phyloP scores from a whole-genome alignment of 2,113 vertebrate genomes.

The Indicator indicator region DNA sequence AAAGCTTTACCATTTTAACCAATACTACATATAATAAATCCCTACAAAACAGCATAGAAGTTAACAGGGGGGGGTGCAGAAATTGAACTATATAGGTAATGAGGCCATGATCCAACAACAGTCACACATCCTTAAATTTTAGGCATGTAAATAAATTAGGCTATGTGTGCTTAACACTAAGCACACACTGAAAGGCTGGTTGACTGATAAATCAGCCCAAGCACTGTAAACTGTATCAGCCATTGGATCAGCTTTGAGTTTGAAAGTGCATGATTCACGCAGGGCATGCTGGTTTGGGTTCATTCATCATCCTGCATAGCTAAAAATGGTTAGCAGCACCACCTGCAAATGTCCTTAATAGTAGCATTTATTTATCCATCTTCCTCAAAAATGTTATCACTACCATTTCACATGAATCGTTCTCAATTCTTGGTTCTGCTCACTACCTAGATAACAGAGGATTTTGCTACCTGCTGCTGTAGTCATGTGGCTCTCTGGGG shows the following conservation, averaged over 20 bases:
- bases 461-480: neutral
- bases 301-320: neutral
- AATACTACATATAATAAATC: neutral
- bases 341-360: neutral
- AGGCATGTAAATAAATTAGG: neutral
- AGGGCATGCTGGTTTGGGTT: neutral
- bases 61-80: neutral
- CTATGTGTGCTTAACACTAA: neutral
- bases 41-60: accelerated
- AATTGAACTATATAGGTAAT: neutral
- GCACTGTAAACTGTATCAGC: neutral
- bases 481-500: neutral
- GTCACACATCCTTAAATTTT: neutral
- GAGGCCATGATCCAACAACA: neutral
- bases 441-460: no score
- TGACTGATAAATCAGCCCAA: neutral
- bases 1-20: neutral
- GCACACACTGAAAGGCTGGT: neutral
- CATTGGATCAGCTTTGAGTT: neutral
- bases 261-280: neutral
- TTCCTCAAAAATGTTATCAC: neutral
- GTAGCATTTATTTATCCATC: neutral
- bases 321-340: neutral
- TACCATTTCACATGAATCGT: neutral
- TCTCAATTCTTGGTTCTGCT: neutral